A percentile compares a stretch with the other conserved stretches of the same genome.
Evolutionary conservation across 2,888 invertebrate genomes (phyloP).

Genomic region (Odontocolon sp.): DNA sequence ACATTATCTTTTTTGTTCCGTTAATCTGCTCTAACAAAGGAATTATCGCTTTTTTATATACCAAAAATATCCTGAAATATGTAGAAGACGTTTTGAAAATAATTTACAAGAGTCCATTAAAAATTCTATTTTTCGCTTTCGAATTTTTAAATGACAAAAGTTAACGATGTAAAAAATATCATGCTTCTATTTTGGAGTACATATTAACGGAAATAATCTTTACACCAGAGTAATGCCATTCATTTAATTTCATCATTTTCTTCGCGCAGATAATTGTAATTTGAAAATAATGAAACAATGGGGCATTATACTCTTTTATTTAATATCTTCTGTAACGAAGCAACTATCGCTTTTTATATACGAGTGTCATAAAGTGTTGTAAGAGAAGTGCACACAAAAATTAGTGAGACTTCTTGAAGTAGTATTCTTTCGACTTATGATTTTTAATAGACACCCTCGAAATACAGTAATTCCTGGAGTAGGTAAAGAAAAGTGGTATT

Average conservation of each 20-base stretch:
- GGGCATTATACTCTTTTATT: neutral
- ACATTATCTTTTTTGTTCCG: neutral
- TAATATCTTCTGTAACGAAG: neutral
- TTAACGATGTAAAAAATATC: no score
- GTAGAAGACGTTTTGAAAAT: neutral
- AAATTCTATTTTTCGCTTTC: no score
- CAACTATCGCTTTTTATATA: neutral
- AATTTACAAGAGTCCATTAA: neutral
- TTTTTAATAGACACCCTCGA: constrained; percentile 22
- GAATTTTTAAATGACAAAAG: no score
- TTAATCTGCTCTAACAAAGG: neutral
- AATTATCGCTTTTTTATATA: neutral
- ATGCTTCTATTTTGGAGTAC: no score
- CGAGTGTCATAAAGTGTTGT: neutral
- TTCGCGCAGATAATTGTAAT: no score
- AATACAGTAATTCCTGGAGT: constrained; percentile 33
- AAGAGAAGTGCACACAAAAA: no score
- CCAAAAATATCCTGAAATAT: neutral
- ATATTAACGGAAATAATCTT: no score
- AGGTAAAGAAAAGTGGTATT: constrained; percentile 32
- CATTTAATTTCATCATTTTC: no score
- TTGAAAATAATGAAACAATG: no score
- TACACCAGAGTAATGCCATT: no score
- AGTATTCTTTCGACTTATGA: no score
- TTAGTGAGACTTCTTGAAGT: no score